Evolutionary conservation across 1,140 invertebrate species (phyloP).

Genomic region (Bilobella aurantiaca): DNA sequence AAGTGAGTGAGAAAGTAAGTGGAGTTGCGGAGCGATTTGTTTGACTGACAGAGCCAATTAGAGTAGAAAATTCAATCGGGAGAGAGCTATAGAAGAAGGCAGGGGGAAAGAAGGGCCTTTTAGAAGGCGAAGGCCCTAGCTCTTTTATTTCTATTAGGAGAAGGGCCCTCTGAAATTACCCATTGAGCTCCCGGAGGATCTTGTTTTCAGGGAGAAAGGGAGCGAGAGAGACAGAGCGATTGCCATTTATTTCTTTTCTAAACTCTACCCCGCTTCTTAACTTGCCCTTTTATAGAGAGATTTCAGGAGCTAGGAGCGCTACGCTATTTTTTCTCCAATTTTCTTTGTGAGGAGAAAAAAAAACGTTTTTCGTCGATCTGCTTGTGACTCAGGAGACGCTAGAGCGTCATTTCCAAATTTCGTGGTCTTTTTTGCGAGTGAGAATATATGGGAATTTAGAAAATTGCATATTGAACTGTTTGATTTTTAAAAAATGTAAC

Average conservation of each 20-base stretch:
- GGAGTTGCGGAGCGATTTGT: slow-evolving; percentile 37
- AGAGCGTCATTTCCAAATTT: too few species aligned
- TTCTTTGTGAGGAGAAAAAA: not conserved
- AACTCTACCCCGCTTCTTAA: not conserved
- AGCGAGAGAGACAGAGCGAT: slow-evolving; percentile 28
- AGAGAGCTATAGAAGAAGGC: not conserved
- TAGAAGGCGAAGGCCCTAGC: too few species aligned
- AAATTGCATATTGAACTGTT: too few species aligned
- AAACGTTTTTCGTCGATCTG: too few species aligned
- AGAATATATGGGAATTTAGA: too few species aligned
- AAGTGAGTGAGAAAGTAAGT: not conserved
- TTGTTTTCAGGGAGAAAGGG: slow-evolving; percentile 22
- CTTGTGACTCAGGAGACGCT: too few species aligned
- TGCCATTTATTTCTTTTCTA: slow-evolving; percentile 35
- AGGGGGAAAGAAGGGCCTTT: too few species aligned
- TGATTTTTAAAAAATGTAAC: too few species aligned
- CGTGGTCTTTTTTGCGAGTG: too few species aligned
- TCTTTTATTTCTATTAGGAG: too few species aligned
- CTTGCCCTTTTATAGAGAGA: not conserved
- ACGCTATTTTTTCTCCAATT: too few species aligned
- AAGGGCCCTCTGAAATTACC: slow-evolving; percentile 37
- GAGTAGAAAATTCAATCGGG: slow-evolving; percentile 38
- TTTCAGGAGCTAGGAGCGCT: too few species aligned
- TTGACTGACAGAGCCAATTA: slow-evolving; percentile 38
- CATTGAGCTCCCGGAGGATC: slow-evolving; percentile 35